Percentiles rank a stretch among this genome's conserved stretches.
These are phyloP conservation scores for Zosterops hypoxanthus DNA, from an alignment of 2,113 vertebrate species.

Conservation along the genomic window DNA sequence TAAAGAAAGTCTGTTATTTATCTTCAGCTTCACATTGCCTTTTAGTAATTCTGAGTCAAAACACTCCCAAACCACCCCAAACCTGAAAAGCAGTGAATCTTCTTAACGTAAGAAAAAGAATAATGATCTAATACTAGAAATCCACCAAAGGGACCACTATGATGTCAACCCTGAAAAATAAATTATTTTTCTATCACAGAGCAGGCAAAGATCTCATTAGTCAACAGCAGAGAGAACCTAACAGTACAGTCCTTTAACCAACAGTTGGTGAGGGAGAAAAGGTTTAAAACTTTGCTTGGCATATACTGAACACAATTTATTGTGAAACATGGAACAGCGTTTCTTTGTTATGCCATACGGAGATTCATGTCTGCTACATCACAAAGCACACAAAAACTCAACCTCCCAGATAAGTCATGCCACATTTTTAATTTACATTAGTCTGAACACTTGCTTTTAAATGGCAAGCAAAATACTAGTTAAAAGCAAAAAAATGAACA, in stretches of 20 bases:
- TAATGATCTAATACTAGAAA: neutral
- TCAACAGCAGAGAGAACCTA: neutral
- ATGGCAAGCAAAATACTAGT: neutral
- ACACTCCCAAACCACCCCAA: neutral
- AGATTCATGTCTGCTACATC: neutral
- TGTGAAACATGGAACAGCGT: neutral
- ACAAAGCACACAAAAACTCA: neutral
- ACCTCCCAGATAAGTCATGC: neutral
- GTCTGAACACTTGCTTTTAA: neutral
- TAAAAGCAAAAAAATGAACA: neutral
- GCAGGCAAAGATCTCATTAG: neutral
- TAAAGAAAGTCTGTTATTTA: neutral
- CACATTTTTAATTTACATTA: neutral
- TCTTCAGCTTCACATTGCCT: neutral
- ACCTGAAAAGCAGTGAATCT: neutral
- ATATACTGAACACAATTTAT: neutral
- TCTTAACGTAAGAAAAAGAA: neutral
- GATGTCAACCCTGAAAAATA: neutral
- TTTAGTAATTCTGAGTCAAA: neutral
- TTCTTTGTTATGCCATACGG: neutral
- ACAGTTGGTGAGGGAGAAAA: rapidly evolving
- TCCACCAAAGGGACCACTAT: neutral
- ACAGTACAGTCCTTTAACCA: neutral
- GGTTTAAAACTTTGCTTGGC: neutral
- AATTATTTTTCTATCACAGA: neutral